These are phyloP conservation scores for Helicoverpa assulta DNA, from an alignment of 2,888 invertebrate genomes.

Conservation along the genomic window DNA sequence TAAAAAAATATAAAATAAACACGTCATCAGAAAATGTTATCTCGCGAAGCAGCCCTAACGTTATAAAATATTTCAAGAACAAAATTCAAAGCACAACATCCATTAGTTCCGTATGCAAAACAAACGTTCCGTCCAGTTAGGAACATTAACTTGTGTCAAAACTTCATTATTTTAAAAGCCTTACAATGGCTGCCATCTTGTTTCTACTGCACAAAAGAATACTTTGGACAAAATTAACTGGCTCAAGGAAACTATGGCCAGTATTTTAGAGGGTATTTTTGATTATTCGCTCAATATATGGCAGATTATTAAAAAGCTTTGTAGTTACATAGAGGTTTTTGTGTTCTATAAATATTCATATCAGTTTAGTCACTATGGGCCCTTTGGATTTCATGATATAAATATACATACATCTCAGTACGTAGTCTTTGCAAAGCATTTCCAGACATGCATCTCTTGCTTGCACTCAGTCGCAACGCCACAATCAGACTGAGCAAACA, in stretches of 20 bases:
- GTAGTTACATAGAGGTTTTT: neutral
- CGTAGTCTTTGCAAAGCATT: too few relatives aligned
- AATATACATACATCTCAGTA: too few relatives aligned
- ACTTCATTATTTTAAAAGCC: conserved; percentile 67
- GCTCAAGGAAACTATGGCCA: conserved; percentile 3
- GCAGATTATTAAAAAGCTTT: neutral
- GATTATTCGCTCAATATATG: neutral
- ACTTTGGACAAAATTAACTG: conserved; percentile 26
- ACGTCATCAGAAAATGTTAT: too few relatives aligned
- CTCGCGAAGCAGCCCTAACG: too few relatives aligned
- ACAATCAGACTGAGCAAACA: neutral
- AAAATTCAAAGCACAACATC: neutral
- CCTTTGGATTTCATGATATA: too few relatives aligned
- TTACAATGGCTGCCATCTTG: conserved; percentile 21
- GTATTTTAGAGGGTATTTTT: neutral
- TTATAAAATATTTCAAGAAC: neutral
- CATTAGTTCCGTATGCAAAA: conserved; percentile 17
- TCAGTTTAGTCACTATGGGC: neutral
- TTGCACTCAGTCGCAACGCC: too few relatives aligned
- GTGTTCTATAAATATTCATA: neutral
- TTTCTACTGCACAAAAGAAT: conserved; percentile 39
- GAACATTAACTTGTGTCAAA: conserved; percentile 42
- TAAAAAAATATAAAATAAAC: too few relatives aligned
- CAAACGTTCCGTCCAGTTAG: conserved; percentile 5
- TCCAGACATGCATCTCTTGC: too few relatives aligned